Evolutionary conservation across 23 tunicate genomes (phyloP).

Genomic region (Halocynthia roretzi): DNA sequence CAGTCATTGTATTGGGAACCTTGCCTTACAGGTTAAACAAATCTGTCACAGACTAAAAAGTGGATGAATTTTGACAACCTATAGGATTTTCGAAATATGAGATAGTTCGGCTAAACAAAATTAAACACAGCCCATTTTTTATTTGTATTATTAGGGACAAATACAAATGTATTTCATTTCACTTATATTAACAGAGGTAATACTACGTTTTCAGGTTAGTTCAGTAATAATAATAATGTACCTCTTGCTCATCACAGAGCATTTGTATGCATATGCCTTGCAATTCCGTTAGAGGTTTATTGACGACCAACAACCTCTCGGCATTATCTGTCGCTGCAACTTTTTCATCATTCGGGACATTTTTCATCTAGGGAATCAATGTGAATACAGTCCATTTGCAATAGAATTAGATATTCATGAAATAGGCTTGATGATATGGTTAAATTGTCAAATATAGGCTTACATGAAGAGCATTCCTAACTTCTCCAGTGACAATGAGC

Average conservation of each 20-base stretch:
- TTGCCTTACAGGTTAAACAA: too few relatives aligned
- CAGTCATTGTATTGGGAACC: too few relatives aligned
- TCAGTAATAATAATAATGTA: background rate
- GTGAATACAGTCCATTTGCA: too few relatives aligned
- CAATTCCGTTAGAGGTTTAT: constrained; percentile 88
- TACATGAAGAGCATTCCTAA: constrained; percentile 78
- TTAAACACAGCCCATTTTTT: background rate
- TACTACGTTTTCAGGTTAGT: background rate
- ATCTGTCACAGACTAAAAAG: too few relatives aligned
- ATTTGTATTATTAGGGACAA: background rate
- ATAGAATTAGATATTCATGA: too few relatives aligned
- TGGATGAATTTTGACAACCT: too few relatives aligned
- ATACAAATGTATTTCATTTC: too few relatives aligned
- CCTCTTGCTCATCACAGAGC: constrained; percentile 83
- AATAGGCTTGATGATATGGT: too few relatives aligned
- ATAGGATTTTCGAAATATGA: too few relatives aligned
- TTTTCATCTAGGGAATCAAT: background rate
- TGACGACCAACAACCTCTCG: constrained; percentile 59
- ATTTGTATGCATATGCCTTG: constrained; percentile 66
- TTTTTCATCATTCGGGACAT: background rate
- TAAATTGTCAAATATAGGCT: background rate
- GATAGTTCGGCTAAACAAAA: background rate
- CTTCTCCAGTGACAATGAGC: constrained; percentile 65
- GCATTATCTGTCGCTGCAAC: constrained; percentile 62
- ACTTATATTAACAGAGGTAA: background rate